A percentile compares a stretch with the other conserved stretches of the same genome.
phyloP scores from a whole-genome alignment of 2,113 vertebrate genomes.

The human region DNA sequence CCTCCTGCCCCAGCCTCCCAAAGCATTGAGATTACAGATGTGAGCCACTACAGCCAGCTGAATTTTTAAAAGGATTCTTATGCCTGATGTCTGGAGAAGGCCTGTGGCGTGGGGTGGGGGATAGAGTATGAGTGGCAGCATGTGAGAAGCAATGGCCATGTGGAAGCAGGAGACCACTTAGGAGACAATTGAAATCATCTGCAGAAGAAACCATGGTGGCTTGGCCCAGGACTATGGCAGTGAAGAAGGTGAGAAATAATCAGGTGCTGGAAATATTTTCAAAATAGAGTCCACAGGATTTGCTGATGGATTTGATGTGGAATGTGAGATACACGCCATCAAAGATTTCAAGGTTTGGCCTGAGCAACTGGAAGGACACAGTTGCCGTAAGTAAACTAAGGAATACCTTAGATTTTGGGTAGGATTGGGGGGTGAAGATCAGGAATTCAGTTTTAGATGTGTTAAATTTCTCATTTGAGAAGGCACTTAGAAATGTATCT shows the following conservation, averaged over 20 bases:
- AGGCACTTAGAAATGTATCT: neutral
- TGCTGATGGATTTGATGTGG: neutral
- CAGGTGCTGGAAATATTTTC: neutral
- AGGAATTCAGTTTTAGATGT: neutral
- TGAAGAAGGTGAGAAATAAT: neutral
- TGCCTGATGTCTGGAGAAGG: neutral
- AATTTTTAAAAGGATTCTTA: neutral
- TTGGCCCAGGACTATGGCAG: neutral
- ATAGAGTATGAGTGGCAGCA: neutral
- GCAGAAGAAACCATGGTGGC: neutral
- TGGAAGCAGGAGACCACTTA: neutral
- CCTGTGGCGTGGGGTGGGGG: rapidly evolving
- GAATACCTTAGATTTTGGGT: neutral
- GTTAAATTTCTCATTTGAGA: neutral
- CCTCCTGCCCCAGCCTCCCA: too few species aligned
- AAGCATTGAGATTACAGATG: too few species aligned
- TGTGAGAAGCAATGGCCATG: neutral
- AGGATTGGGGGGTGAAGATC: neutral
- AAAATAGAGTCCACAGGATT: neutral
- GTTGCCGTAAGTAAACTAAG: neutral
- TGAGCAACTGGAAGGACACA: neutral
- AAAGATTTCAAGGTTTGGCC: neutral
- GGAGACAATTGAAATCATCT: neutral
- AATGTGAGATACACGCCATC: neutral
- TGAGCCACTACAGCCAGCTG: too few species aligned